Evolutionary conservation across 2,888 invertebrate species (phyloP).

Genomic region (Andrena dorsata): DNA sequence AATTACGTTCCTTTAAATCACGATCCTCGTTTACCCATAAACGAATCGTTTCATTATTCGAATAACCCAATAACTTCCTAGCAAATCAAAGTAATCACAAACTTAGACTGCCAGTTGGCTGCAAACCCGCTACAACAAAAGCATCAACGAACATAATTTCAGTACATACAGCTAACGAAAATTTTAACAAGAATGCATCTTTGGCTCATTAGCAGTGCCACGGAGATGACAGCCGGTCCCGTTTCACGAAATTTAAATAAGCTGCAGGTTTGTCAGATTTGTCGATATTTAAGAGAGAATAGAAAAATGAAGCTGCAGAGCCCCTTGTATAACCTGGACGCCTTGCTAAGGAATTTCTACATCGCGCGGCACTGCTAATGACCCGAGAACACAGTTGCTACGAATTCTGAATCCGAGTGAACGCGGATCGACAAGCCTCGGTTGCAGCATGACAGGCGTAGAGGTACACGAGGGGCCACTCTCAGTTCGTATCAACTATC

Average conservation of each 20-base stretch:
- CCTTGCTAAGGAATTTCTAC: background rate
- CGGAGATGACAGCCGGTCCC: too few species aligned
- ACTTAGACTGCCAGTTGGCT: conserved; percentile 22
- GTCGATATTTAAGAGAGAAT: background rate
- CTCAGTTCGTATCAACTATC: conserved; percentile 37
- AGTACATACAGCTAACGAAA: background rate
- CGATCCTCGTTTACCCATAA: background rate
- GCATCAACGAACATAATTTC: conserved; percentile 10
- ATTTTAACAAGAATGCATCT: conserved; percentile 6
- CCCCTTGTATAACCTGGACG: background rate
- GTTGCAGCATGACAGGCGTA: conserved; percentile 22
- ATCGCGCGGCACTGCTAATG: background rate
- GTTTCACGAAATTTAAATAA: too few species aligned
- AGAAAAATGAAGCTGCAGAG: background rate
- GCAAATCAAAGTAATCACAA: conserved; percentile 29
- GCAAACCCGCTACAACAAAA: conserved; percentile 11
- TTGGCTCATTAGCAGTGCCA: background rate
- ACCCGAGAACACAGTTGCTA: background rate
- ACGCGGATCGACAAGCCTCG: background rate
- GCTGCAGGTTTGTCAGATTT: too few species aligned
- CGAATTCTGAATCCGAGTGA: background rate
- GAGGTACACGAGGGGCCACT: background rate
- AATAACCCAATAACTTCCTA: conserved; percentile 11
- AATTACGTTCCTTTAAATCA: conserved; percentile 8
- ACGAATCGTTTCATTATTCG: background rate